Evolutionary conservation across 1,140 invertebrate genomes (phyloP), one percentile per base, ranked within the genome.

Genomic region (Aphelinus certus): DNA sequence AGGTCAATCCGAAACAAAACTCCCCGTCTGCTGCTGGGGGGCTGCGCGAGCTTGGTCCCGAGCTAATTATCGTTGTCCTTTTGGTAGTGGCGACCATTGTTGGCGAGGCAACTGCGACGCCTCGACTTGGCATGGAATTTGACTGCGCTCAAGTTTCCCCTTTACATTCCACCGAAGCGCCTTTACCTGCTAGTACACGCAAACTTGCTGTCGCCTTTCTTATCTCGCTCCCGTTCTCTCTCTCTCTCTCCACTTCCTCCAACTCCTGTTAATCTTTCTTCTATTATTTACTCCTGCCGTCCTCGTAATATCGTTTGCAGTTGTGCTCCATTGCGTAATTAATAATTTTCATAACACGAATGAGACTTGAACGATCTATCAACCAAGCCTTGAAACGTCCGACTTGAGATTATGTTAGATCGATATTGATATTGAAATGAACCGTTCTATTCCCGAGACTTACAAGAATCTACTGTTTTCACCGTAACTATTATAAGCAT

Each of bases 1-100:
- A 75, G 73, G 73, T 75, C 73, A 75, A 69, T 7, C 58, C 47
- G 58, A 69, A 70, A 55, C 51, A 75, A 75, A 75, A 75, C 60
- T 51, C 60, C 42, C 53, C 65, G 49, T 68, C 56, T 63, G 26
- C 26, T 26, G 26, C 26, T 26, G 26, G 26, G 26, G 26, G 26
- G 26, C 26, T 26, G 26, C 26, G 26, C 26, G 26, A 2, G 26
- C 58, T 42, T 43, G 26, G 26, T 10, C 64, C 64, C 45, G n/a
- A n/a, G 47, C 53, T 76, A 76, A 76, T 72, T 71, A 76, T 72
- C 69, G 67, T 67, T 61, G 64, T 68, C 55, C 75, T 62, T 45
- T 72, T 76, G 68, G 49, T 69, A 67, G 57, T 68, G 6, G 56
- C n/a, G 57, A 45, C 62, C 62, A 71, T 76, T 76, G 74, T 76